A percentile compares a stretch with the other conserved stretches of the same genome.
Evolutionary conservation across 2,888 invertebrate genomes (phyloP).

Genomic region (Allygus modestus): DNA sequence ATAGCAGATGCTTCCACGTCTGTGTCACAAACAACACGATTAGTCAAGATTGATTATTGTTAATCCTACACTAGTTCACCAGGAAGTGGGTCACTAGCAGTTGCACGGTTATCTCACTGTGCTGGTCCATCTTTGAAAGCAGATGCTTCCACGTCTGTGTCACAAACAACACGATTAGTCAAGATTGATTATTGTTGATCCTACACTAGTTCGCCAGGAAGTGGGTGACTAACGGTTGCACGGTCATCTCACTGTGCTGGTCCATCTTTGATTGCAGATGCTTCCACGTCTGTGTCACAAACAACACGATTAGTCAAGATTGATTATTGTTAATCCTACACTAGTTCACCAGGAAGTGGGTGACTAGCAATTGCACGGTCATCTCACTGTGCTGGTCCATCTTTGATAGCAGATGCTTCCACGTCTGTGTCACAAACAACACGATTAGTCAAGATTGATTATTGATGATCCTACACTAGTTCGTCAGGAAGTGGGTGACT

Average conservation of each 20-base stretch:
- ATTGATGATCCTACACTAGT: background rate
- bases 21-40: constrained; percentile 1
- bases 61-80: too few relatives aligned
- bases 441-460: too few relatives aligned
- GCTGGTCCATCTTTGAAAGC: constrained; percentile 57
- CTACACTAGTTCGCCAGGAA: too few relatives aligned
- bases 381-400: constrained; percentile 52
- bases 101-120: constrained; percentile 29
- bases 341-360: constrained; percentile 31
- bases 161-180: constrained; percentile 4
- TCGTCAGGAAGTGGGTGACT: constrained; percentile 27
- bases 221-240: background rate
- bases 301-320: too few relatives aligned
- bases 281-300: constrained; percentile 46
- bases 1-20: constrained; percentile 60
- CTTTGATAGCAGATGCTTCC: constrained; percentile 61
- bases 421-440: background rate
- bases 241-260: constrained; percentile 31
- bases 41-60: too few relatives aligned
- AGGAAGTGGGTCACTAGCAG: constrained; percentile 34
- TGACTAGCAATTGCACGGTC: background rate
- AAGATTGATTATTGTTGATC: too few relatives aligned
- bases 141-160: constrained; percentile 60
- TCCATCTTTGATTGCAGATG: constrained; percentile 61
- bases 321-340: too few relatives aligned